Evolutionary conservation across 2,888 invertebrate genomes (phyloP).

Genomic region (Melanophora roralis): DNA sequence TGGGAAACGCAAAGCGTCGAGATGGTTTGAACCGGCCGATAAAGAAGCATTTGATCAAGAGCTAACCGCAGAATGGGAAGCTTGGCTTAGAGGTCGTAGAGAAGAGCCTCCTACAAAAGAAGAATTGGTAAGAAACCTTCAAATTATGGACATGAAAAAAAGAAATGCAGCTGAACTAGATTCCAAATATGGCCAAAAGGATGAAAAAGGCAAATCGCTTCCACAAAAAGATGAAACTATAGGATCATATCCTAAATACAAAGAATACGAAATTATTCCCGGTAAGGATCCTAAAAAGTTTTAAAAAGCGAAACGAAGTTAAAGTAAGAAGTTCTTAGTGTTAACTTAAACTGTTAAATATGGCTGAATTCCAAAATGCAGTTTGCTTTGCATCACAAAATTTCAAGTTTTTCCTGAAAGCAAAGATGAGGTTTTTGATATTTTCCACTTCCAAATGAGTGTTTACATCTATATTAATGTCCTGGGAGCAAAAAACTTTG

Average conservation of each 20-base stretch:
- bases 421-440: too few species aligned
- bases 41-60: slow-evolving; percentile 83
- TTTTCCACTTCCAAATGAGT: too few species aligned
- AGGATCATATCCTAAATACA: slow-evolving; percentile 74
- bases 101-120: slow-evolving; percentile 84
- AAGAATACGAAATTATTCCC: slow-evolving; percentile 80
- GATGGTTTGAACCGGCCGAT: slow-evolving; percentile 85
- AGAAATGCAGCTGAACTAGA: slow-evolving; percentile 86
- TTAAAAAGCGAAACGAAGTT: slow-evolving; percentile 26
- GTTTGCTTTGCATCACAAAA: too few species aligned
- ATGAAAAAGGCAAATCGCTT: slow-evolving; percentile 63
- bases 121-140: slow-evolving; percentile 84
- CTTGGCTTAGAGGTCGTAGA: slow-evolving; percentile 87
- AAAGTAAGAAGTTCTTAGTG: slow-evolving; percentile 6
- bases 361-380: too few species aligned
- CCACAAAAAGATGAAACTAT: slow-evolving; percentile 76
- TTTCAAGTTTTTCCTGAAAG: too few species aligned
- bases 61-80: slow-evolving; percentile 91
- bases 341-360: slow-evolving; percentile 10
- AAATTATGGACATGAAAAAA: slow-evolving; percentile 85
- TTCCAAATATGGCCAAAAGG: slow-evolving; percentile 78
- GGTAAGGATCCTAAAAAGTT: slow-evolving; percentile 70
- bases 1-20: slow-evolving; percentile 82
- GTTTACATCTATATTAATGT: too few species aligned
- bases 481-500: too few species aligned